Percentiles rank a stretch among this genome's conserved stretches.
Conservation (phyloP, 2,797 vertebrate genomes). For the Dermochelys coriacea region DNA sequence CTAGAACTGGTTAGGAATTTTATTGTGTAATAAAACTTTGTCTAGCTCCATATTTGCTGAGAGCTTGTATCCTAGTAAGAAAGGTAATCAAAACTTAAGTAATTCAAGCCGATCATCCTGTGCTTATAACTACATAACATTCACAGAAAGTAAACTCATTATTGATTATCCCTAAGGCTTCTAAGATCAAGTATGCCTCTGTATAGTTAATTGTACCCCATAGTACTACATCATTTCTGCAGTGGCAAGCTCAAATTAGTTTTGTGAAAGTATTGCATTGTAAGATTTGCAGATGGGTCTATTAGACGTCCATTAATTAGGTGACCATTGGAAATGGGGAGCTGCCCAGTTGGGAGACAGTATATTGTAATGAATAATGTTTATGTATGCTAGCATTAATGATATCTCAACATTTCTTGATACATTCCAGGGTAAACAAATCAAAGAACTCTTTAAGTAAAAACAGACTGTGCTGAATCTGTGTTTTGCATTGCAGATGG, state of each 20-base stretch:
- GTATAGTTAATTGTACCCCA: slow-evolving; percentile 81
- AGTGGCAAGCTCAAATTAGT: slow-evolving; percentile 80
- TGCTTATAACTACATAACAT: slow-evolving; percentile 69
- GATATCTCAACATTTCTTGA: slow-evolving; percentile 36
- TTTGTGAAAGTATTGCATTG: slow-evolving; percentile 76
- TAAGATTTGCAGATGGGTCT: slow-evolving; percentile 81
- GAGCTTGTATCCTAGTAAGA: slow-evolving; percentile 66
- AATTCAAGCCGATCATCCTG: slow-evolving; percentile 73
- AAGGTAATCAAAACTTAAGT: slow-evolving; percentile 76
- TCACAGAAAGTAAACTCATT: slow-evolving; percentile 79
- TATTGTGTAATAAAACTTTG: slow-evolving; percentile 69
- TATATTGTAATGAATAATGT: slow-evolving; percentile 73
- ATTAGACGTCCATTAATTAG: slow-evolving; percentile 86
- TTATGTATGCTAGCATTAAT: slow-evolving; percentile 64
- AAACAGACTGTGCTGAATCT: slow-evolving; percentile 49
- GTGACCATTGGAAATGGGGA: slow-evolving; percentile 72
- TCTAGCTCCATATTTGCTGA: slow-evolving; percentile 64
- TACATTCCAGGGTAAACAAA: slow-evolving; percentile 64
- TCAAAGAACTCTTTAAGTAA: slow-evolving; percentile 56
- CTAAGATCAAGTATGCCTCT: slow-evolving; percentile 75
- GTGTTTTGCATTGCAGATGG: slow-evolving; percentile 35
- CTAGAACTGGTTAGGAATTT: slow-evolving; percentile 69
- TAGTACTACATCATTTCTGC: slow-evolving; percentile 81
- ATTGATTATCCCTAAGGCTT: slow-evolving; percentile 84
- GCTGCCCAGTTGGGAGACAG: slow-evolving; percentile 59